A percentile compares a stretch with the other conserved stretches of the same genome.
Evolutionary conservation across 2,888 invertebrate species (phyloP).

Genomic region (Leucozona laternaria): DNA sequence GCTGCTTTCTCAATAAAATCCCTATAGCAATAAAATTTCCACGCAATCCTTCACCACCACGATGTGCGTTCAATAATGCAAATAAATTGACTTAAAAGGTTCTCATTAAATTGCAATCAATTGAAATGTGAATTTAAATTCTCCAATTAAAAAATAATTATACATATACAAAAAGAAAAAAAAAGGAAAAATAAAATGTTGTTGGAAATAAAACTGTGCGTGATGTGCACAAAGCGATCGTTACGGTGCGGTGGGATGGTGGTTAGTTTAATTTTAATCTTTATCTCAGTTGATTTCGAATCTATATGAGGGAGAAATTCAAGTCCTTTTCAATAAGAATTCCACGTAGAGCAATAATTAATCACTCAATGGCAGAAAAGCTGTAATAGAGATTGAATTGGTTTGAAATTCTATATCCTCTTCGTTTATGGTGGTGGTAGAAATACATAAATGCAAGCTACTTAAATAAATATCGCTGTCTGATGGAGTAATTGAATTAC

Average conservation of each 20-base stretch:
- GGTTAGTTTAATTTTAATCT: not conserved
- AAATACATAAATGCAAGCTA: not conserved
- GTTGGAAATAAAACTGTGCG: slow-evolving; percentile 1
- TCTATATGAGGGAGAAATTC: not conserved
- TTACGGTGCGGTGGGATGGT: not conserved
- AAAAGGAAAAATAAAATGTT: not conserved
- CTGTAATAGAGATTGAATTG: slow-evolving; percentile 3
- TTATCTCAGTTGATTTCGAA: slow-evolving; percentile 4
- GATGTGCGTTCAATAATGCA: not conserved
- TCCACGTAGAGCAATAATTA: not conserved
- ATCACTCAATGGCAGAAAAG: not conserved
- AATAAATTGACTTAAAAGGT: slow-evolving; percentile 28
- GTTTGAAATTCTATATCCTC: not conserved
- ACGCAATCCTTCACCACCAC: not conserved
- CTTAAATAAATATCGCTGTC: not conserved
- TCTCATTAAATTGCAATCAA: slow-evolving; percentile 46
- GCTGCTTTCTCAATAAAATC: not conserved
- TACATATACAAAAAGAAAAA: slow-evolving; percentile 19
- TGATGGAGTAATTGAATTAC: not conserved
- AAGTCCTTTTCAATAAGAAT: slow-evolving; percentile 32
- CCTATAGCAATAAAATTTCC: not conserved
- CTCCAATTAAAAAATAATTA: slow-evolving; percentile 44
- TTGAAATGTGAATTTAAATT: slow-evolving; percentile 44
- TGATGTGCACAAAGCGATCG: not conserved
- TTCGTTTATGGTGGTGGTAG: not conserved